Percentiles rank a stretch among this genome's conserved stretches.
These are phyloP conservation scores for Branchinecta lindahli DNA, from an alignment of 1,140 invertebrate species.

Conservation along the genomic window DNA sequence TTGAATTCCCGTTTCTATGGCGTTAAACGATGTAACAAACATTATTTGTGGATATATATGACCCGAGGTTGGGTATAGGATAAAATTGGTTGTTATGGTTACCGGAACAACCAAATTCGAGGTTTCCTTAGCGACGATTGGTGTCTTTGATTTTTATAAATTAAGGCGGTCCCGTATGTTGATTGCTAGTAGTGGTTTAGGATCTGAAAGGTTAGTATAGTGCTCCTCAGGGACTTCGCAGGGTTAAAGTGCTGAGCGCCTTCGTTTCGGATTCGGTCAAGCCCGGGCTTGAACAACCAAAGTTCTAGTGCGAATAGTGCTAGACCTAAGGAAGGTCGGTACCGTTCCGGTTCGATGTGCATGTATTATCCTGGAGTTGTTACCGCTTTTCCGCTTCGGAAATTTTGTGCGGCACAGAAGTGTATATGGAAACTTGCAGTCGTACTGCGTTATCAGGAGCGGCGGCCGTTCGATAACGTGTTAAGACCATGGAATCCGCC, in stretches of 20 bases:
- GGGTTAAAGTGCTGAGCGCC: not conserved
- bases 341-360: not conserved
- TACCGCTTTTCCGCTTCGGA: too few relatives aligned
- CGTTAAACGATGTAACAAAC: slow-evolving; percentile 10
- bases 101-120: not conserved
- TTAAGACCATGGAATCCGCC: too few relatives aligned
- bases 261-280: not conserved
- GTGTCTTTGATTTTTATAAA: slow-evolving; percentile 9
- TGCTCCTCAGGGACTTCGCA: not conserved
- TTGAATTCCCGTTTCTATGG: slow-evolving; percentile 6
- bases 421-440: too few relatives aligned
- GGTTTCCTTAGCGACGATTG: not conserved
- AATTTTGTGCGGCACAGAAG: too few relatives aligned
- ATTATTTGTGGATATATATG: not conserved
- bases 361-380: not conserved
- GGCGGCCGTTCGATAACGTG: too few relatives aligned
- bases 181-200: not conserved
- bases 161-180: not conserved
- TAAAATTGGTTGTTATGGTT: slow-evolving; percentile 1
- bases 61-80: not conserved
- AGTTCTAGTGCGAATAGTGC: not conserved
- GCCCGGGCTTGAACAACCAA: not conserved
- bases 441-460: too few relatives aligned
- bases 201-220: not conserved
- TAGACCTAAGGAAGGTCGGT: not conserved